Base-by-base conservation (phyloP, 2,113 vertebrate species). In the Tauraco erythrolophus region DNA sequence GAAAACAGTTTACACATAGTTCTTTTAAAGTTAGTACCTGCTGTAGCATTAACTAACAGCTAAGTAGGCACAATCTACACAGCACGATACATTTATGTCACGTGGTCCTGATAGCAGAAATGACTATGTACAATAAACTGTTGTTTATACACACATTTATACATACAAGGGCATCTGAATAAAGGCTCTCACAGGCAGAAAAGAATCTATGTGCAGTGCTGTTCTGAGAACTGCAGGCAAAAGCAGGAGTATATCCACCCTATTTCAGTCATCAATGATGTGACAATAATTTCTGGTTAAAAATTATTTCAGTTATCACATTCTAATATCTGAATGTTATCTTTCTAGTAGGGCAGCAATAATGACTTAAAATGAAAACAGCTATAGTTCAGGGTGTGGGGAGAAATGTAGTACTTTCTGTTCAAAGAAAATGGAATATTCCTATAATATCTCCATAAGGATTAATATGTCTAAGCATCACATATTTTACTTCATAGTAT, bases 121-220 rank as follows among this genome's bases (percentile, higher is more conserved):
- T 62, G 27, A 33, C 37, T 95, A 28, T 1, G 3, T 70, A 11
- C 45, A 91, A 57, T 58, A 78, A 64, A 76, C 19, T 18, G 1
- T 57, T 95, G 50, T 60, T 92, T 94, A 89, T 57, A 41, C 4
- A 39, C 9, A 37, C 3, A 7, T 78, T 88, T 45, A 76, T 60
- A 28, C 41, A 78, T 69, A n/a, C 8, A 96, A 93, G 72, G 21
- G 14, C 39, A 69, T 33, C 58, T 35, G 19, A 84, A 80, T 33
- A 93, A 86, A 96, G 72, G 46, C 15, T 94, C 35, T 85, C 57
- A 61, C 65, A 85, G 85, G 51, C 19, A 92, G n/a, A 37, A 89
- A 60, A 88, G 7, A 81, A 31, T n/a, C 45, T 84, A 90, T 19
- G 41, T 84, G 79, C 97, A 98, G 66, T 72, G 56, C 46, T 97